These are phyloP conservation scores for Notarius quadriscutis DNA, from an alignment of 2,113 vertebrate species.

Conservation along the genomic window DNA sequence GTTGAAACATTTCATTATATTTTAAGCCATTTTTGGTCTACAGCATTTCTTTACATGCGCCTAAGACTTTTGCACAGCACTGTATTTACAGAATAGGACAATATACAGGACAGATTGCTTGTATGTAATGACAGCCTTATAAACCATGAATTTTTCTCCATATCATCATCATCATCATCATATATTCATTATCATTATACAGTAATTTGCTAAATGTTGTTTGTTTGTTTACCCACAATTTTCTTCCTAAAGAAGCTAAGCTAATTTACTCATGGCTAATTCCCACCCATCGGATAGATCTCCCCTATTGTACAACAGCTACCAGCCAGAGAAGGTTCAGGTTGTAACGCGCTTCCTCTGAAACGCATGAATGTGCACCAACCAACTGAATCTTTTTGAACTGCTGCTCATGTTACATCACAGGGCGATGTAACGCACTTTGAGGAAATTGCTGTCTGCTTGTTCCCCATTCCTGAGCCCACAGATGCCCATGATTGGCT, in stretches of 20 bases:
- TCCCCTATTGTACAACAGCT: background rate
- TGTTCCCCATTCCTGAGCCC: background rate
- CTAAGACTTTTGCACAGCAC: too few species aligned
- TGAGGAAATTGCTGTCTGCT: background rate
- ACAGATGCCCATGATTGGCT: background rate
- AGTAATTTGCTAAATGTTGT: background rate
- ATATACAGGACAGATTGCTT: background rate
- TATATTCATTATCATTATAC: background rate
- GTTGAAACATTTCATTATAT: too few species aligned
- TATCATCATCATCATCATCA: background rate
- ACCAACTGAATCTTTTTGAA: too few species aligned
- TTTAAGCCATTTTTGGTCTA: too few species aligned
- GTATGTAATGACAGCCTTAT: background rate
- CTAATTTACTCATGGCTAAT: background rate
- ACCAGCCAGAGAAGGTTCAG: background rate
- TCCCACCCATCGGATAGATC: background rate
- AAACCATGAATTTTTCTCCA: background rate
- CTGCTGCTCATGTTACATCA: background rate
- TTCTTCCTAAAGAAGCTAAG: background rate
- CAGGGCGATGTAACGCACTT: background rate
- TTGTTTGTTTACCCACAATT: background rate
- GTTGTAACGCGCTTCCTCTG: background rate
- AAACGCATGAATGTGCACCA: background rate
- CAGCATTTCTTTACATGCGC: too few species aligned
- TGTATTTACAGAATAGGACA: background rate